A percentile compares a stretch with the other conserved stretches of the same genome.
These are phyloP conservation scores for Cephus pulcher DNA, from an alignment of 2,888 invertebrate genomes.

Conservation along the genomic window DNA sequence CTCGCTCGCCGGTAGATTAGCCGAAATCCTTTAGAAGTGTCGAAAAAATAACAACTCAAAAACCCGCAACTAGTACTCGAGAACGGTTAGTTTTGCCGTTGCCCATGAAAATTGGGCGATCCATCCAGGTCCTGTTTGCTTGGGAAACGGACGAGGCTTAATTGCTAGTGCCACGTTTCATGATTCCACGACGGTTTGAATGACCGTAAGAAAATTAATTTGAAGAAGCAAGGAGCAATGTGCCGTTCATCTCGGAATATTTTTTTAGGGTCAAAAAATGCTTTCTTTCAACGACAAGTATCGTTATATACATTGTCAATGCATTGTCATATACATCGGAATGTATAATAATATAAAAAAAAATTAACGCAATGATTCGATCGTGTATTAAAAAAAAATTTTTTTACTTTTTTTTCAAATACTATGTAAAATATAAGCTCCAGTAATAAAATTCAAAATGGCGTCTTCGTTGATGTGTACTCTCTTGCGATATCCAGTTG, in stretches of 20 bases:
- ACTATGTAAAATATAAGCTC: too few species aligned
- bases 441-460: too few species aligned
- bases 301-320: too few species aligned
- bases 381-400: too few species aligned
- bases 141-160: conserved; percentile 8
- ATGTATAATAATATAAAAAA: too few species aligned
- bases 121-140: conserved; percentile 29
- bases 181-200: background rate
- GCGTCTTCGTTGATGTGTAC: too few species aligned
- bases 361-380: too few species aligned
- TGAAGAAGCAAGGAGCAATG: background rate
- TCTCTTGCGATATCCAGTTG: too few species aligned
- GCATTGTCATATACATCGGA: too few species aligned
- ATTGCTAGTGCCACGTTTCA: conserved; percentile 2
- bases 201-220: background rate
- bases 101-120: conserved; percentile 39
- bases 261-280: background rate
- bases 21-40: conserved; percentile 37
- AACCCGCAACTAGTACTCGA: conserved; percentile 15
- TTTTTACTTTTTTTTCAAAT: too few species aligned
- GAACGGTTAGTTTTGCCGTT: conserved; percentile 28
- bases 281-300: too few species aligned
- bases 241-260: background rate
- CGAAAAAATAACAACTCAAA: conserved; percentile 25
- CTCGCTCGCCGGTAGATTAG: conserved; percentile 39